These are phyloP conservation scores for Lasioglossum malachurum DNA, from an alignment of 2,888 invertebrate genomes.

Conservation along the genomic window DNA sequence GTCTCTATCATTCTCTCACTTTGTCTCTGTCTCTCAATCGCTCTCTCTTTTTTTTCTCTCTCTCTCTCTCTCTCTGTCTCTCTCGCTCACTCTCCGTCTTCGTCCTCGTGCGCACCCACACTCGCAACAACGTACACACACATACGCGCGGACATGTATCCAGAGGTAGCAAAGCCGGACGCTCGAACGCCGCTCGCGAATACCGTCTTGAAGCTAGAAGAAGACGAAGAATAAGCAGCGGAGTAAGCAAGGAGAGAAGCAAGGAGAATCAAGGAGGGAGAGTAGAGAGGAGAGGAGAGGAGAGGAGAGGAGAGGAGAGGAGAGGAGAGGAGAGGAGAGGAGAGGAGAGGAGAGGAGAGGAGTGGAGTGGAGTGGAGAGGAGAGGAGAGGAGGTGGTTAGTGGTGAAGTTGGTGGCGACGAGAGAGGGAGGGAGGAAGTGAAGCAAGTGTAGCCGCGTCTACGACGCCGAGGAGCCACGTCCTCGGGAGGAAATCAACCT, in stretches of 20 bases:
- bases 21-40: too few species aligned
- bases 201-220: slow-evolving; percentile 48
- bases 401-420: slow-evolving; percentile 22
- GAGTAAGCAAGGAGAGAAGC: background rate
- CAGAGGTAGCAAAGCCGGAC: slow-evolving; percentile 60
- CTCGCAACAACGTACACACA: background rate
- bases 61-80: too few species aligned
- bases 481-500: slow-evolving; percentile 65
- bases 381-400: slow-evolving; percentile 24
- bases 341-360: slow-evolving; percentile 17
- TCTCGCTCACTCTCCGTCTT: background rate
- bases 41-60: too few species aligned
- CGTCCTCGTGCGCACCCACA: slow-evolving; percentile 18
- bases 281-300: slow-evolving; percentile 21
- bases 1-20: background rate
- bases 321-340: too few species aligned
- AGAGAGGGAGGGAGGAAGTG: slow-evolving; percentile 27
- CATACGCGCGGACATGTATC: slow-evolving; percentile 14
- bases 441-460: slow-evolving; percentile 57
- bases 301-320: slow-evolving; percentile 1
- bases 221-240: slow-evolving; percentile 9
- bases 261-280: slow-evolving; percentile 1
- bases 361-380: too few species aligned
- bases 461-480: slow-evolving; percentile 59
- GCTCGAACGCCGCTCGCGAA: slow-evolving; percentile 55